These are phyloP conservation scores for Lichenostomus cassidix DNA, from an alignment of 2,113 vertebrate species.

Conservation along the genomic window DNA sequence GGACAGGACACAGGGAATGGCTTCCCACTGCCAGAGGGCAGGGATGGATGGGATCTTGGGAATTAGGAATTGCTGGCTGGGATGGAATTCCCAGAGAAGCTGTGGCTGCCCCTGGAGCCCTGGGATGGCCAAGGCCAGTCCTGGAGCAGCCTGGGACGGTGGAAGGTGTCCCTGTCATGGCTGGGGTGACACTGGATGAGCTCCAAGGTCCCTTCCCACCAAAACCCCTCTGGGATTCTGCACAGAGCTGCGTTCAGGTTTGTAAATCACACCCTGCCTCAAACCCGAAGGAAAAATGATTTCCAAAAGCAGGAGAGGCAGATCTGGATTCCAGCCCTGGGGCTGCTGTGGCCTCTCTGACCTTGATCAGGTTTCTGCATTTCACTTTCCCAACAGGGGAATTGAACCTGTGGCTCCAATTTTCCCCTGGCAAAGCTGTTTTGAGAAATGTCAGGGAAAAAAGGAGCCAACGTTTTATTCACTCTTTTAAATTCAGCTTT, in stretches of 20 bases:
- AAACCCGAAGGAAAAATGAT: not conserved
- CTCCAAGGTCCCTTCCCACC: not conserved
- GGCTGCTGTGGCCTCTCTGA: not conserved
- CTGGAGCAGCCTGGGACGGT: fast-evolving
- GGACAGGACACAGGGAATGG: not conserved
- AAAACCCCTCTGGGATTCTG: not conserved
- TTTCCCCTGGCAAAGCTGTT: not conserved
- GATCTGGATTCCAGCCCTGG: not conserved
- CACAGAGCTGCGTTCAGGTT: not conserved
- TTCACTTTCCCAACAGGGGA: not conserved
- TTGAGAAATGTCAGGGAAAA: not conserved
- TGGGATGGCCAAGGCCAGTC: not conserved
- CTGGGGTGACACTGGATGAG: fast-evolving
- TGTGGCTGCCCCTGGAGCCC: not conserved
- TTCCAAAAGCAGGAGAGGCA: not conserved
- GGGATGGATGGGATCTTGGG: not conserved
- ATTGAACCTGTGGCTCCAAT: not conserved
- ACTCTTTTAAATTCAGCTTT: not conserved
- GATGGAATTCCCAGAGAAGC: not conserved
- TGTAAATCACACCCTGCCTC: not conserved
- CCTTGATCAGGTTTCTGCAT: not conserved
- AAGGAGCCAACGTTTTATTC: not conserved
- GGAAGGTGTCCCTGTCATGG: not conserved
- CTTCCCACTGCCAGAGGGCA: not conserved
- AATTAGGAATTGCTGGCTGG: not conserved